Evolutionary conservation across 2,888 invertebrate species (phyloP).

Genomic region (Mythimna lalbum): DNA sequence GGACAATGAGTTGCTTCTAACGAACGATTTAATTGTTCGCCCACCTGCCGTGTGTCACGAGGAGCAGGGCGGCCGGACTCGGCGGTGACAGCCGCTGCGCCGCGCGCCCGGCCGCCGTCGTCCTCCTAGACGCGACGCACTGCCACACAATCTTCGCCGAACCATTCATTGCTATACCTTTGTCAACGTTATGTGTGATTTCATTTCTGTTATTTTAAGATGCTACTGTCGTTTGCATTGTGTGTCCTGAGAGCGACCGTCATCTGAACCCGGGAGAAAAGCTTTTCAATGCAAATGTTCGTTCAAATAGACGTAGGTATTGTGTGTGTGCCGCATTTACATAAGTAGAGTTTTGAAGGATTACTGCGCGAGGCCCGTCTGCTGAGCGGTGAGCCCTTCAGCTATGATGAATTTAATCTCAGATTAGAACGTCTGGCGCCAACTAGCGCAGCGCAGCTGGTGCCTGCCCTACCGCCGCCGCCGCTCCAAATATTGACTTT

Average conservation of each 20-base stretch:
- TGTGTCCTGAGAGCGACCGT: constrained; percentile 18
- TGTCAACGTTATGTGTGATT: constrained; percentile 41
- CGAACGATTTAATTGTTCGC: constrained; percentile 44
- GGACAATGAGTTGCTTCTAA: constrained; percentile 50
- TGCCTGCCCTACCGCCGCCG: neutral
- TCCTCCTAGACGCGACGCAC: neutral
- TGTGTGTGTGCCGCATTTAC: constrained; percentile 45
- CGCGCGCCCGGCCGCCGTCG: constrained; percentile 11
- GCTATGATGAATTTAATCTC: constrained; percentile 54
- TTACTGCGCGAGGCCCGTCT: constrained; percentile 33
- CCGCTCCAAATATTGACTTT: constrained; percentile 24
- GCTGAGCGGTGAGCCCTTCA: constrained; percentile 46
- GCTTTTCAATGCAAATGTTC: constrained; percentile 35
- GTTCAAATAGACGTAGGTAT: constrained; percentile 29
- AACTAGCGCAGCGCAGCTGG: constrained; percentile 47
- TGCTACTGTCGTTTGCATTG: constrained; percentile 42
- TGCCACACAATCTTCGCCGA: constrained; percentile 29
- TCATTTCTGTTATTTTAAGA: constrained; percentile 53
- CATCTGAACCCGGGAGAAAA: constrained; percentile 20
- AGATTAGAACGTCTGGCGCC: constrained; percentile 57
- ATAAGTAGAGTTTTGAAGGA: constrained; percentile 52
- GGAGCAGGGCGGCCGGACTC: neutral
- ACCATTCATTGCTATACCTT: constrained; percentile 49
- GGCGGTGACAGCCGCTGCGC: constrained; percentile 8
- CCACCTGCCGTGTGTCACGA: constrained; percentile 9